A percentile compares a stretch with the other conserved stretches of the same genome.
These are phyloP conservation scores for Abrostola triplasia DNA, from an alignment of 2,888 invertebrate genomes.

Conservation along the genomic window DNA sequence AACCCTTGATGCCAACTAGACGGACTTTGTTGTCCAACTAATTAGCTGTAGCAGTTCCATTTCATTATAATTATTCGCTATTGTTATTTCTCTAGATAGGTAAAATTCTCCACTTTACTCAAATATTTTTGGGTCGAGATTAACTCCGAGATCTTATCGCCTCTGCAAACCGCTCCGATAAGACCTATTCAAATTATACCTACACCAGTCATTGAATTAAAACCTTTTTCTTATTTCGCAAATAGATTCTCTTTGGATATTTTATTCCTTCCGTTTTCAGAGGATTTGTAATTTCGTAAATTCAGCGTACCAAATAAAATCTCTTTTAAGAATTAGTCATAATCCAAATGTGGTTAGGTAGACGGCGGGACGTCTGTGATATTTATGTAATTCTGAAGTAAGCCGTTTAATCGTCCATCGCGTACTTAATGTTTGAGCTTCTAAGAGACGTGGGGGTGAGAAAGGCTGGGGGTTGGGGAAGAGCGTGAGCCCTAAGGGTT, in stretches of 20 bases:
- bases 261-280: constrained; percentile 39
- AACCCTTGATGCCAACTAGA: constrained; percentile 64
- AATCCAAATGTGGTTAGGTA: constrained; percentile 68
- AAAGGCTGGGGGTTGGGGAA: constrained; percentile 42
- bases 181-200: constrained; percentile 52
- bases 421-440: constrained; percentile 76
- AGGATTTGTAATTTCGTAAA: constrained; percentile 53
- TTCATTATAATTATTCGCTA: constrained; percentile 38
- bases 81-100: constrained; percentile 41
- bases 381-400: constrained; percentile 77
- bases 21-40: constrained; percentile 62
- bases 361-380: constrained; percentile 67
- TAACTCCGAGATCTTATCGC: constrained; percentile 45
- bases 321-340: constrained; percentile 68
- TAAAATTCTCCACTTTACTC: constrained; percentile 20
- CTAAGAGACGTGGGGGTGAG: constrained; percentile 62
- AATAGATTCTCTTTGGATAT: constrained; percentile 43
- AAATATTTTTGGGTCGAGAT: constrained; percentile 42
- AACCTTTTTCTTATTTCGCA: constrained; percentile 50
- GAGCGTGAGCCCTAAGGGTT: constrained; percentile 60
- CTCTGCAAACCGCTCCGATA: constrained; percentile 48
- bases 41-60: constrained; percentile 52
- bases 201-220: constrained; percentile 49
- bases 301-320: constrained; percentile 60
- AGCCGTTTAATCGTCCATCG: constrained; percentile 79